Percentiles rank a stretch among this genome's conserved stretches.
phyloP scores from a whole-genome alignment of 1,140 invertebrate genomes.

The Pissodes strobi region DNA sequence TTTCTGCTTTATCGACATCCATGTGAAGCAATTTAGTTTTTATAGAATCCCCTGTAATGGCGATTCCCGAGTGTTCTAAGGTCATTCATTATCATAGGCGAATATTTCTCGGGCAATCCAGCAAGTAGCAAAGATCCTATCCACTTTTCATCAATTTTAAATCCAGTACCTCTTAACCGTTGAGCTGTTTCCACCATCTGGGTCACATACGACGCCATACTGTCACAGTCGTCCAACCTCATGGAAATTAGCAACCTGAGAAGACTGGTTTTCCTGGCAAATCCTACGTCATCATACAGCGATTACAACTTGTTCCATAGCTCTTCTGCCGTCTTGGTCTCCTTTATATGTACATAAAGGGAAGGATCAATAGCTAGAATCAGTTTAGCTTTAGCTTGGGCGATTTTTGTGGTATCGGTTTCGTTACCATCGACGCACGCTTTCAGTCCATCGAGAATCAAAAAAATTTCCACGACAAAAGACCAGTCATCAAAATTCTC shows the following conservation, averaged over 20 bases:
- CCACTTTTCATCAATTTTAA: conserved; percentile 33
- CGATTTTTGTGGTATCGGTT: neutral
- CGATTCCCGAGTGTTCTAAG: too few relatives aligned
- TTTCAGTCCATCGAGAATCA: conserved; percentile 28
- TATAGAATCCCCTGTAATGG: conserved; percentile 34
- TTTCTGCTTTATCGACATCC: neutral
- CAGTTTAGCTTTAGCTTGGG: conserved; percentile 31
- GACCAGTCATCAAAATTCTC: conserved; percentile 46
- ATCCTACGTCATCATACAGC: conserved; percentile 11
- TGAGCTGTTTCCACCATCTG: conserved; percentile 31
- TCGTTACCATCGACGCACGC: conserved; percentile 17
- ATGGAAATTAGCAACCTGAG: too few relatives aligned
- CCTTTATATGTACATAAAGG: conserved; percentile 36
- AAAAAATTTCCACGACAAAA: conserved; percentile 42
- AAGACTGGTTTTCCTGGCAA: conserved; percentile 26
- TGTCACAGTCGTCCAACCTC: conserved; percentile 30
- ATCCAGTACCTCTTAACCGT: conserved; percentile 29
- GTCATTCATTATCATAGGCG: conserved; percentile 55
- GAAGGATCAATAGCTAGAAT: conserved; percentile 33
- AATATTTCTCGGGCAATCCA: conserved; percentile 45
- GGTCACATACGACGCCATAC: conserved; percentile 28
- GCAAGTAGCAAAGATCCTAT: conserved; percentile 48
- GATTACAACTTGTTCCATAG: conserved; percentile 30
- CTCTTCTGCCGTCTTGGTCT: conserved; percentile 19
- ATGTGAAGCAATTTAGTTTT: conserved; percentile 28